Base-by-base conservation (phyloP, 2,888 invertebrate species). In the Dendrolimus pini region DNA sequence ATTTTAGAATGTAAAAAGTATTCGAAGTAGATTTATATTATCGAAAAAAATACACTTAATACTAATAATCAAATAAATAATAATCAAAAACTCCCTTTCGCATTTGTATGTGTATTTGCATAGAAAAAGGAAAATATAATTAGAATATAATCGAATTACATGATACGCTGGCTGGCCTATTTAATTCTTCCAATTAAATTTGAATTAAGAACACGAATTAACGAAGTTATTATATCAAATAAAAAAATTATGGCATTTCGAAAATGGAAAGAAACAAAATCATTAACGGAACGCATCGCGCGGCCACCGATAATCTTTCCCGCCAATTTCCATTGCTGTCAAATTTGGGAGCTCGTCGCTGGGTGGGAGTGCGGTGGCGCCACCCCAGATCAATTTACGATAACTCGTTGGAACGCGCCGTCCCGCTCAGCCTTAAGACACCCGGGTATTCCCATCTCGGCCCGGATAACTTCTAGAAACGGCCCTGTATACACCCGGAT, bases 241-340 rank as follows among this genome's bases (percentile, higher is more conserved):
- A 9, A 47, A 47, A 47, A 12, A 47, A 14, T 8, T 9, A 30
- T 30, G 30, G 3, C 30, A 30, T 30, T 30, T 47, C 47, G 6
- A 47, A 47, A 47, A 47, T 47, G 47, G 47, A 65, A 64, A 63
- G 68, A 59, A 68, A 73, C 81, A 80, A 80, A 78, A 70, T 59
- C 18, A 18, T 18, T 18, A 18, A 18, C 3, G 66, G 69, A 66
- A 47, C 47, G 47, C 9, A 47, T 47, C 47, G 68, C 71, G 66
- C 71, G 71, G 75, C 79, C 75, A 82, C 83, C 84, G 84, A 85
- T 86, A 89, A 89, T 87, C 81, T 87, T 88, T 87, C 85, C 84
- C 89, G 89, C 88, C 90, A 89, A 90, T 89, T 89, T 88, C 86
- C 87, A 88, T 90, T 81, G 87, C 88, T 89, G 90, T 90, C 90